Base-by-base conservation (phyloP, 1,140 invertebrate species). In the Leptopilina boulardi region DNA sequence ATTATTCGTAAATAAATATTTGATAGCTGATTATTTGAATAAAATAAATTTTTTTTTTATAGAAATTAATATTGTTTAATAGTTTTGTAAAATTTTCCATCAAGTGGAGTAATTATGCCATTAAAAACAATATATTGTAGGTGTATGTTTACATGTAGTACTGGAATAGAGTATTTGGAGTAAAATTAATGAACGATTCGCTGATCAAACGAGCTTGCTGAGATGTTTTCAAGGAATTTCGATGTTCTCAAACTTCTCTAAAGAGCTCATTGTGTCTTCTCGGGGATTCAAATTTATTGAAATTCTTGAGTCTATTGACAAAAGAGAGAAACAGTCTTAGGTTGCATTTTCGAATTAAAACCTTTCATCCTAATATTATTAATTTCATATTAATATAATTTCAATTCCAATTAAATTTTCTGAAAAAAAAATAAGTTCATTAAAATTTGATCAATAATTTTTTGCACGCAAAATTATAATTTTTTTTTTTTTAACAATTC, bases 151-250 rank as follows among this genome's bases (percentile, higher is more conserved):
- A 74, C 54, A 34, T 30, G 47, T 59, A 74, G 3, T 23, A 10
- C 18, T 66, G 41, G 74, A 59, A 75, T 44, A 59, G 56, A 70
- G 26, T 66, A 66, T 30, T 66, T 66, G 59, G 11, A 30, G 21
- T n/a, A 30, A 66, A 66, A 26, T 66, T 66, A 66, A 66, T 66
- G 59, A 66, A 66, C 59, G 59, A 66, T 66, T 30, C 23, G n/a
- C 26, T 30, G 59, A 66, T 26, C 59, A 66, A 66, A 66, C 59
- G 59, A 66, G 26, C 59, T 66, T 66, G 23, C 13, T 15, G 59
- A 30, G 59, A 59, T 15, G 23, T 23, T 23, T 21, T 59, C 56
- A 13, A 26, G 56, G 21, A 34, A 30, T 66, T 30, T 66, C 59
- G 15, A 66, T 66, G 59, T 15, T 66, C 59, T 30, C 59, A 26